phyloP scores from a whole-genome alignment of 2,113 vertebrate genomes.

The Bungarus multicinctus region DNA sequence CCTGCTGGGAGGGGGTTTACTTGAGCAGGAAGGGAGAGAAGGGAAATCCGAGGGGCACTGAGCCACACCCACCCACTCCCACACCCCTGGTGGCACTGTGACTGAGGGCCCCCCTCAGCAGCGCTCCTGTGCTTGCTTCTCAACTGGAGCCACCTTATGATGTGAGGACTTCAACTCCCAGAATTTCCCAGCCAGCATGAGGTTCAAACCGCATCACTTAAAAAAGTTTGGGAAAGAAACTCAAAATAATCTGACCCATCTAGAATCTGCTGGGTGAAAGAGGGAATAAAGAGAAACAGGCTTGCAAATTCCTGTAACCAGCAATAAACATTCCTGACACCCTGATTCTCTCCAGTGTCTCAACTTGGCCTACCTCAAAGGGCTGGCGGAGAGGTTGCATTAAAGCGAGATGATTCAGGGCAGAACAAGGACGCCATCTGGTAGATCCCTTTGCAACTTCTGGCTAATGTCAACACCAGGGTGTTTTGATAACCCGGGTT shows the following conservation, averaged over 20 bases:
- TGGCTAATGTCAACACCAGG: neutral
- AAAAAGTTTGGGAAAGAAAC: neutral
- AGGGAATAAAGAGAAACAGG: neutral
- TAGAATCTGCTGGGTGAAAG: neutral
- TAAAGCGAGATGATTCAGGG: neutral
- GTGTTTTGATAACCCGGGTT: neutral
- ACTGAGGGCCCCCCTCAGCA: neutral
- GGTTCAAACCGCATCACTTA: neutral
- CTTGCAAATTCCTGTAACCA: neutral
- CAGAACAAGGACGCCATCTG: neutral
- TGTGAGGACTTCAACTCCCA: neutral
- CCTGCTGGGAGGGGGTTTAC: neutral
- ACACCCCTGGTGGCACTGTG: rapidly evolving
- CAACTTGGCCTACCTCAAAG: neutral
- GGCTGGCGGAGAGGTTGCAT: neutral
- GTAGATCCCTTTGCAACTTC: rapidly evolving
- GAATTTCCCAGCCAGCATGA: neutral
- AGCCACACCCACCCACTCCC: too few relatives aligned
- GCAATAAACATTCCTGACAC: neutral
- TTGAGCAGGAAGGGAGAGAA: neutral
- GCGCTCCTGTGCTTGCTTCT: neutral
- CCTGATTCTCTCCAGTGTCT: neutral
- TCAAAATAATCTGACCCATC: neutral
- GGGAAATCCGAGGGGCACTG: neutral
- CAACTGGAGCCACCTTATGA: neutral